Conservation (phyloP, 2,797 vertebrate species). For the Vipera ursinii region DNA sequence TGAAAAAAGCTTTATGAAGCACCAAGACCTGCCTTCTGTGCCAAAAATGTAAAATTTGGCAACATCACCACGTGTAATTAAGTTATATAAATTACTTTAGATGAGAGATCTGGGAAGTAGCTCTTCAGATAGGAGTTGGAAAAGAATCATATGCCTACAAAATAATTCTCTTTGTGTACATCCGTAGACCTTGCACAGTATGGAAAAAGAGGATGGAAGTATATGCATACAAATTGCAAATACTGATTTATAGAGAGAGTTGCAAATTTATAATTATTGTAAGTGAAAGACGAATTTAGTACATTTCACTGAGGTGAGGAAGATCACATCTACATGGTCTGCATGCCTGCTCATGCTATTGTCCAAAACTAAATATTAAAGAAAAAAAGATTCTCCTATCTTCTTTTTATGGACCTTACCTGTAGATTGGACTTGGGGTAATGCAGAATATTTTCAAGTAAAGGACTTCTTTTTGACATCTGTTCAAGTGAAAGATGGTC, state of each 20-base stretch:
- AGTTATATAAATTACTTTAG: background rate
- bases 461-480: background rate
- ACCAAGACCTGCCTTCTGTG: background rate
- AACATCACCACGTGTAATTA: background rate
- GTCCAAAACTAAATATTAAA: background rate
- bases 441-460: background rate
- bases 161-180: background rate
- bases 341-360: background rate
- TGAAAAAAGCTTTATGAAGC: background rate
- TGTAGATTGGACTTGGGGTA: background rate
- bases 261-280: background rate
- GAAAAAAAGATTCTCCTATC: background rate
- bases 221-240: background rate
- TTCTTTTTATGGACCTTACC: background rate
- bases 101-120: background rate
- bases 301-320: background rate
- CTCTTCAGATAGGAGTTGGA: background rate
- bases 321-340: background rate
- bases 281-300: background rate
- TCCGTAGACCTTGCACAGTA: background rate
- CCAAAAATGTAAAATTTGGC: background rate
- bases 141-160: background rate
- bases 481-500: background rate
- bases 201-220: background rate
- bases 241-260: background rate